Base-by-base conservation (phyloP, 2,113 vertebrate genomes). In the Gallinago jamesoni region DNA sequence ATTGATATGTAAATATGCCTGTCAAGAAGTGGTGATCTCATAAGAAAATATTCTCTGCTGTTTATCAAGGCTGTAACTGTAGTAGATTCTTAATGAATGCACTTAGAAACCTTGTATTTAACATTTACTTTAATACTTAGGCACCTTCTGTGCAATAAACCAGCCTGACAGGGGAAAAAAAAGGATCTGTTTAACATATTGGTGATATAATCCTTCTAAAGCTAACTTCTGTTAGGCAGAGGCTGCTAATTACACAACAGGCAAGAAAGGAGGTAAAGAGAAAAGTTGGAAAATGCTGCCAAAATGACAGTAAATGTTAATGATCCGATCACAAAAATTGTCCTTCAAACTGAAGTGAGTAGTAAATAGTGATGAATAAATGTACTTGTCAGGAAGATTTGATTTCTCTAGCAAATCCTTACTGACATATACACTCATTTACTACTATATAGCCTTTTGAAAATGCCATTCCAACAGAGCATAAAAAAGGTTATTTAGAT, bases 401-500 rank as follows among this genome's bases (percentile, higher is more conserved):
- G 98, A 98, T 98, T 98, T 98, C 96, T 98, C 97, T 98, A 96
- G 96, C 97, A 98, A 98, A 98, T 97, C 96, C 97, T 98, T 97
- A 96, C 97, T 98, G 98, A 97, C 98, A 98, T 97, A 97, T 81
- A 98, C 91, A 95, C 95, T 98, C 97, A 98, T 98, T 98, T 98
- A 96, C 93, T 95, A 87, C 93, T 91, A 97, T 96, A 98, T 96
- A 98, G 98, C 97, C 96, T 98, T 98, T 98, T 98, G 97, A 98
- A 98, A 98, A 98, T 98, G 98, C 95, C 97, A 98, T 98, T 98
- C 96, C 97, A 97, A 84, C 94, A 98, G 97, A 98, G 96, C 97
- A 98, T 98, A 97, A 98, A 98, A 98, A 98, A 98, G 97, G 98
- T 98, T 98, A 98, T 98, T 98, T 98, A 98, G 97, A 98, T 98